Evolutionary conservation across 2,888 invertebrate species (phyloP).

Genomic region (Polyommatus icarus): DNA sequence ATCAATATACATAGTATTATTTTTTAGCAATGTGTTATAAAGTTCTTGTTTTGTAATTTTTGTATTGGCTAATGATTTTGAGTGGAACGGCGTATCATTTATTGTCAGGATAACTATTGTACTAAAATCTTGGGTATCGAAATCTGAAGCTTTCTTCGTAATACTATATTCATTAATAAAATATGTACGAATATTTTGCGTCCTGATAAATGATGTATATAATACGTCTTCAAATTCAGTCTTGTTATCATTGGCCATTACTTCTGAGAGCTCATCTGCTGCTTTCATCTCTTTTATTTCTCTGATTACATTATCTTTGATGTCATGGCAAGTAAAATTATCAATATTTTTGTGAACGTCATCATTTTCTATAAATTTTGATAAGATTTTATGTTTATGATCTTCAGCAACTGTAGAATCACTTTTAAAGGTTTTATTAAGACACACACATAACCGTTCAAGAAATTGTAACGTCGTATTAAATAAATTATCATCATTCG

Average conservation of each 20-base stretch:
- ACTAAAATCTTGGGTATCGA: constrained; percentile 42
- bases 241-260: constrained; percentile 38
- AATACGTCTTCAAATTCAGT: constrained; percentile 49
- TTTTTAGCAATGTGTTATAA: constrained; percentile 46
- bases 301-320: constrained; percentile 51
- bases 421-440: constrained; percentile 55
- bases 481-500: constrained; percentile 57
- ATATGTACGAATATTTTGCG: constrained; percentile 55
- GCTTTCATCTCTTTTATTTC: constrained; percentile 36
- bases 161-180: constrained; percentile 55
- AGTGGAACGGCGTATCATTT: constrained; percentile 42
- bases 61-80: constrained; percentile 30
- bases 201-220: constrained; percentile 54
- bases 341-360: constrained; percentile 51
- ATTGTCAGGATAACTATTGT: constrained; percentile 63
- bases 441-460: constrained; percentile 63
- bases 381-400: constrained; percentile 44
- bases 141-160: constrained; percentile 42
- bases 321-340: constrained; percentile 58
- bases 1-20: constrained; percentile 57
- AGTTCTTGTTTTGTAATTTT: constrained; percentile 46
- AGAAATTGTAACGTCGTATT: constrained; percentile 61
- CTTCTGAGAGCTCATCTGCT: constrained; percentile 33
- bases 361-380: constrained; percentile 39
- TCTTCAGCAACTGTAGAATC: constrained; percentile 44